Percentiles rank a stretch among this genome's conserved stretches.
These are phyloP conservation scores for Falcaria lacertinaria DNA, from an alignment of 2,888 invertebrate genomes.

Conservation along the genomic window DNA sequence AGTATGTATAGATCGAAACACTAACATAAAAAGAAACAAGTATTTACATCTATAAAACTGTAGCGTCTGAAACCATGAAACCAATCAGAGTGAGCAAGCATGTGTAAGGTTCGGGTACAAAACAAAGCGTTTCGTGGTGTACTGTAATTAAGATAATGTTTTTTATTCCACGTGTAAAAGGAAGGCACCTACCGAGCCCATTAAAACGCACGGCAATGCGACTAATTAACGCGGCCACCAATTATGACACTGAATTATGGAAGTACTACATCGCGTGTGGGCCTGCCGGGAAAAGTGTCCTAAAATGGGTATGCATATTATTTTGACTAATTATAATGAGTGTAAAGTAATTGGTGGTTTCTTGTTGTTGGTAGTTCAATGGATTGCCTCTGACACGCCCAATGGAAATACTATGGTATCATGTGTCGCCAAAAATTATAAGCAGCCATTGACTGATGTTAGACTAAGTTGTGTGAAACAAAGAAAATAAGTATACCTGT, in stretches of 20 bases:
- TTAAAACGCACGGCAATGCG: slow-evolving; percentile 20
- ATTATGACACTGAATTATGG: slow-evolving; percentile 64
- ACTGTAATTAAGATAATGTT: slow-evolving; percentile 49
- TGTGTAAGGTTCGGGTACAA: slow-evolving; percentile 5
- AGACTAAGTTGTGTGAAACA: too few species aligned
- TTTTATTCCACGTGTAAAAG: slow-evolving; percentile 29
- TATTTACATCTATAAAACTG: too few species aligned
- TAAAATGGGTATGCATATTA: neutral
- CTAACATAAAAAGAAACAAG: too few species aligned
- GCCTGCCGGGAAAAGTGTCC: slow-evolving; percentile 13
- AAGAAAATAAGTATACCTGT: too few species aligned
- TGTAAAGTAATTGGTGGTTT: neutral
- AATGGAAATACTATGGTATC: too few species aligned
- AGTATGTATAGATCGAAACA: too few species aligned
- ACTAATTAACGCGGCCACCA: slow-evolving; percentile 48
- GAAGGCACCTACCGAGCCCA: slow-evolving; percentile 23
- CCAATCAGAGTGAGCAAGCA: neutral
- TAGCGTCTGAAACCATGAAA: too few species aligned
- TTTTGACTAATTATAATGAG: neutral
- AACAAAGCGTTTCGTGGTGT: slow-evolving; percentile 42
- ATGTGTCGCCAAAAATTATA: too few species aligned
- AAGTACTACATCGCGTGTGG: slow-evolving; percentile 54
- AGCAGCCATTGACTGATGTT: too few species aligned
- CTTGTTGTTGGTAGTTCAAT: neutral
- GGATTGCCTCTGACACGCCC: neutral